phyloP scores from a whole-genome alignment of 2,888 invertebrate genomes.

The Limnephilus marmoratus region DNA sequence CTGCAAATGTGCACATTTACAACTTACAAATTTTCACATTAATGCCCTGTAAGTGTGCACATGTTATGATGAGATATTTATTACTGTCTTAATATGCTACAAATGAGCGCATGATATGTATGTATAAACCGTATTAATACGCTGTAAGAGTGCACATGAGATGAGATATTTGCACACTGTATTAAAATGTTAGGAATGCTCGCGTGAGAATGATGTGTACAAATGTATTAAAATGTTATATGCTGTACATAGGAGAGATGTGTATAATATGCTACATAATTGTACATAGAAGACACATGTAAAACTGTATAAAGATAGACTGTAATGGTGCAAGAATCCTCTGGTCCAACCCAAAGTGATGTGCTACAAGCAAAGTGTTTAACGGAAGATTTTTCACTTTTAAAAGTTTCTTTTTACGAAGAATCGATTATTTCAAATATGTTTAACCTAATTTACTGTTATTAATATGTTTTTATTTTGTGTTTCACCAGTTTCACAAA shows the following conservation, averaged over 20 bases:
- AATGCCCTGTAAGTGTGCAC: background rate
- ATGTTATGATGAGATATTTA: no score
- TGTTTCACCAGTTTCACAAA: background rate
- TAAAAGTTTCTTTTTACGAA: background rate
- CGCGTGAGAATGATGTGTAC: background rate
- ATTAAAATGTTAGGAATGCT: background rate
- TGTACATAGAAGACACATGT: background rate
- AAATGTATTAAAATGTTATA: background rate
- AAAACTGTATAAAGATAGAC: conserved; percentile 2
- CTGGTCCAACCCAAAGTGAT: background rate
- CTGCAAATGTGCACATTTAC: no score
- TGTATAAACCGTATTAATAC: background rate
- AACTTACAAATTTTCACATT: background rate
- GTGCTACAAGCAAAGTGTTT: background rate
- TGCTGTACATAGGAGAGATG: background rate
- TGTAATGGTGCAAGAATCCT: background rate
- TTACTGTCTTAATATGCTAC: background rate
- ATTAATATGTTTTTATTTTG: background rate
- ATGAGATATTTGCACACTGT: background rate
- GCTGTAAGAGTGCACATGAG: background rate
- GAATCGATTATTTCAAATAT: background rate
- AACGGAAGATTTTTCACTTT: background rate
- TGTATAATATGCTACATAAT: background rate
- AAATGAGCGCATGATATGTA: background rate
- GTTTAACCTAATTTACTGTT: background rate